Percentiles rank a stretch among this genome's conserved stretches.
Conservation (phyloP, 2,113 vertebrate species). For the Microcebus tavaratra region DNA sequence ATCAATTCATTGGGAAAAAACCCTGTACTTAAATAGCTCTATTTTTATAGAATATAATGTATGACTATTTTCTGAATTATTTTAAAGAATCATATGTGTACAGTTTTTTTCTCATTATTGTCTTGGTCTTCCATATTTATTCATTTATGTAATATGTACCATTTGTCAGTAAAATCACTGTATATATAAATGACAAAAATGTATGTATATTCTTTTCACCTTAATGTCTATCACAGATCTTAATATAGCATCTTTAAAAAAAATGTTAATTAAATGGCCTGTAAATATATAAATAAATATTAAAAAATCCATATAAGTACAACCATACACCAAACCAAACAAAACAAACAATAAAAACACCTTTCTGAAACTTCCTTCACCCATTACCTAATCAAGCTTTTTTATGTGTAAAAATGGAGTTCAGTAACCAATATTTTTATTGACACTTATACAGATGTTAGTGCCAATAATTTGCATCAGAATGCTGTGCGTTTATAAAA, state of each 20-base stretch:
- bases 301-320: conserved; percentile 7
- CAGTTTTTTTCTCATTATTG: conserved; percentile 76
- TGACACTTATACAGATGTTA: background rate
- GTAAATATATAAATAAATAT: conserved; percentile 62
- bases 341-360: background rate
- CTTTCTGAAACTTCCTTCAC: background rate
- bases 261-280: conserved; percentile 36
- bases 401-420: background rate
- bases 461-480: background rate
- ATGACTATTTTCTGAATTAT: conserved; percentile 63
- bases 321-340: conserved; percentile 21
- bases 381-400: background rate
- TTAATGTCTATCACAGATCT: conserved; percentile 1
- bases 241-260: conserved; percentile 27
- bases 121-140: conserved; percentile 72
- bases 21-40: conserved; percentile 18
- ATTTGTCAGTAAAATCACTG: conserved; percentile 69
- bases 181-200: conserved; percentile 65
- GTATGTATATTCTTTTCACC: conserved; percentile 57
- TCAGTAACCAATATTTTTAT: background rate
- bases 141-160: conserved; percentile 73
- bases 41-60: conserved; percentile 41
- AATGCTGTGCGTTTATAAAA: background rate
- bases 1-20: background rate
- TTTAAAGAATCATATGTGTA: conserved; percentile 55